Conservation (phyloP, 2,797 vertebrate species). For the Mergus octosetaceus region DNA sequence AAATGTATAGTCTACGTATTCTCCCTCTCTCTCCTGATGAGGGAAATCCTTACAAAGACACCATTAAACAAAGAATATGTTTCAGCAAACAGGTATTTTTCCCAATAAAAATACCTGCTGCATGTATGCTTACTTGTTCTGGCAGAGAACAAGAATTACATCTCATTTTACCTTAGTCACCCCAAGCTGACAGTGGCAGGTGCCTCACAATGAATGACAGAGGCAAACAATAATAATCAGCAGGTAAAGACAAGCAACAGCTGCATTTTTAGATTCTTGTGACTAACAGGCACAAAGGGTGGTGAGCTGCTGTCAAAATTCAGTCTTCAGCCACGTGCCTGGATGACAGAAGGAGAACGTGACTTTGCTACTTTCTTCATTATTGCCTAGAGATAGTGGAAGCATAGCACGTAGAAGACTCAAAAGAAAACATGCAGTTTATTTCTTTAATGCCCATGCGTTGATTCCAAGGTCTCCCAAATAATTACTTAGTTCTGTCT, state of each 20-base stretch:
- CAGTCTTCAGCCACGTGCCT: background rate
- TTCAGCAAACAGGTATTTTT: background rate
- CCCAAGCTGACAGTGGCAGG: accelerated
- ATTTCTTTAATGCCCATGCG: background rate
- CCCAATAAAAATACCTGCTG: background rate
- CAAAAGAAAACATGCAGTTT: background rate
- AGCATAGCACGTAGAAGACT: background rate
- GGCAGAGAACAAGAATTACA: background rate
- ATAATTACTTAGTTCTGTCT: background rate
- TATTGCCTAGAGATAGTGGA: background rate
- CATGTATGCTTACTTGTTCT: background rate
- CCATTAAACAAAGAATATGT: background rate
- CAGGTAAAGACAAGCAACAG: background rate
- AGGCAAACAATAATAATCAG: background rate
- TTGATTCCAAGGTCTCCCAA: background rate
- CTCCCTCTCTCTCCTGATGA: background rate
- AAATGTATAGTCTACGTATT: background rate
- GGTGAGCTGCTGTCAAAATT: background rate
- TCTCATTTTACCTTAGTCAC: background rate
- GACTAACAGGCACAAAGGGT: background rate
- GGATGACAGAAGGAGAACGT: background rate
- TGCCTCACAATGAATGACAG: background rate
- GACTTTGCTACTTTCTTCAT: background rate
- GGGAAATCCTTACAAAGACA: background rate
- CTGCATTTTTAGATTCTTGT: background rate